Percentiles rank a stretch among this genome's conserved stretches.
These are phyloP conservation scores for Calliopsis andreniformis DNA, from an alignment of 1,140 invertebrate genomes.

Conservation along the genomic window DNA sequence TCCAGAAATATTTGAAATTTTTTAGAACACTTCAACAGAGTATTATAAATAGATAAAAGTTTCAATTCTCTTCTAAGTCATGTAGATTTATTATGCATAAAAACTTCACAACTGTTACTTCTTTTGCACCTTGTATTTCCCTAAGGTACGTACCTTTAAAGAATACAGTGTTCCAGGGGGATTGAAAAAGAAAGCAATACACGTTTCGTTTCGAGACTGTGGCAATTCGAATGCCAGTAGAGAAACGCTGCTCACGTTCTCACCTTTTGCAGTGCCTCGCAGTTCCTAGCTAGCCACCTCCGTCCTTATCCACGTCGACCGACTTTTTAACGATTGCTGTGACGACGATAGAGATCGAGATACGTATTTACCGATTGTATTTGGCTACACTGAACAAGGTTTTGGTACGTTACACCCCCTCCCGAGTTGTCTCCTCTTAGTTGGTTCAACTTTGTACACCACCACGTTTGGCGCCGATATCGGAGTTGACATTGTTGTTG, in stretches of 20 bases:
- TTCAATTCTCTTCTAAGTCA: no score
- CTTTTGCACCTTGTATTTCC: no score
- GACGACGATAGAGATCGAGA: conserved; percentile 31
- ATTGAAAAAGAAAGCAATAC: conserved; percentile 44
- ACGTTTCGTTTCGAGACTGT: conserved; percentile 34
- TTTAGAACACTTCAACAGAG: no score
- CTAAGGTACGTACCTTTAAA: not conserved
- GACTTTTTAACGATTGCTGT: conserved; percentile 43
- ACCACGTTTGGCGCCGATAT: conserved; percentile 20
- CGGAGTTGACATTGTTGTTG: not conserved
- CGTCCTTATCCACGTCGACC: conserved; percentile 62
- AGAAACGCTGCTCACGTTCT: conserved; percentile 44
- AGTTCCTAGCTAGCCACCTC: conserved; percentile 70
- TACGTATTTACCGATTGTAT: not conserved
- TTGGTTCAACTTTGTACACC: conserved; percentile 5
- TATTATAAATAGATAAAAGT: no score
- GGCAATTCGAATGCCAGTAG: conserved; percentile 31
- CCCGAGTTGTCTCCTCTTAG: not conserved
- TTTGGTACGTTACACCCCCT: not conserved
- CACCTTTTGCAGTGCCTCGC: conserved; percentile 67
- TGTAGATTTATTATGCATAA: no score
- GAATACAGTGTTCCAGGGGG: not conserved
- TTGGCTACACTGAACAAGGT: not conserved
- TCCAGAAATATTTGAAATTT: no score
- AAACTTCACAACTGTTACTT: no score